A percentile compares a stretch with the other conserved stretches of the same genome.
These are phyloP conservation scores for Odontomyia ornata DNA, from an alignment of 2,888 invertebrate species.

Conservation along the genomic window DNA sequence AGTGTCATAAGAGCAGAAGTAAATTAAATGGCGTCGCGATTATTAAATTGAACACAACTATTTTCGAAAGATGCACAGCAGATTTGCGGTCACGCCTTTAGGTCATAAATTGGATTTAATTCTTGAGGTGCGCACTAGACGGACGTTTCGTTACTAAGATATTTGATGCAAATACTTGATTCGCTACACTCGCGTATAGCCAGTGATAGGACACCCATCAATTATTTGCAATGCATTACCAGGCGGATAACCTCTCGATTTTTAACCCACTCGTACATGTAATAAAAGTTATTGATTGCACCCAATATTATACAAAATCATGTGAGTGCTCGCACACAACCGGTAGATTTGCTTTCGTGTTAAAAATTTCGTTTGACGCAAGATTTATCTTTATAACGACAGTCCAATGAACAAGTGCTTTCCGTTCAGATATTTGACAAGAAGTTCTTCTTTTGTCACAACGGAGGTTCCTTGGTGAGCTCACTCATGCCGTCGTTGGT, in stretches of 20 bases:
- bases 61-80: not conserved
- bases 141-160: not conserved
- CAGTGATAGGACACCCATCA: not conserved
- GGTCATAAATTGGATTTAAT: not conserved
- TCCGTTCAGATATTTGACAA: too few relatives aligned
- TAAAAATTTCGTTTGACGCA: too few relatives aligned
- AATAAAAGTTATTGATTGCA: not conserved
- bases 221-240: not conserved
- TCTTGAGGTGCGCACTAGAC: slow-evolving; percentile 26
- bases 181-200: not conserved
- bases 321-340: not conserved
- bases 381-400: too few relatives aligned
- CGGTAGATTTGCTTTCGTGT: too few relatives aligned
- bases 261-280: too few relatives aligned
- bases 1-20: not conserved
- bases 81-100: not conserved
- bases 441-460: too few relatives aligned
- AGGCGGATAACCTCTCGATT: not conserved
- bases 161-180: not conserved
- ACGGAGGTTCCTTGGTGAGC: too few relatives aligned
- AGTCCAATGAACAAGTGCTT: too few relatives aligned
- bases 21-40: slow-evolving; percentile 1
- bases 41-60: slow-evolving; percentile 1
- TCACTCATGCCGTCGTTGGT: too few relatives aligned
- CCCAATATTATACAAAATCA: not conserved